Evolutionary conservation across 2,797 vertebrate genomes (phyloP).

Genomic region (Tachyglossus aculeatus): DNA sequence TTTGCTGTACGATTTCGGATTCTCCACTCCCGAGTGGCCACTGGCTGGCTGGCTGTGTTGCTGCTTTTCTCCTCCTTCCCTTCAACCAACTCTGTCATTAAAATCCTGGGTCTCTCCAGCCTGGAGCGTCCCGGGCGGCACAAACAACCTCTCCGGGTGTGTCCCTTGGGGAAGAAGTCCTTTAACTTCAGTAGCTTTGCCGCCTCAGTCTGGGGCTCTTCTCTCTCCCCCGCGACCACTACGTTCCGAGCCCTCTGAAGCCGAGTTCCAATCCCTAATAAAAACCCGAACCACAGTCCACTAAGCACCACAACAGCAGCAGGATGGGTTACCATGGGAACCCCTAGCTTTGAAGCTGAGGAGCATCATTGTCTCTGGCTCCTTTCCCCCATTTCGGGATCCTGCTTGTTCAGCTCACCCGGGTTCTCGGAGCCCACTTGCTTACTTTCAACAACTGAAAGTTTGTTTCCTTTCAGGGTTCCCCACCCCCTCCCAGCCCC

Average conservation of each 20-base stretch:
- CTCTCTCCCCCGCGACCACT: not conserved
- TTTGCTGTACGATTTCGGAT: not conserved
- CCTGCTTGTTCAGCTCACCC: slow-evolving; percentile 29
- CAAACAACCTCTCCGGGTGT: not conserved
- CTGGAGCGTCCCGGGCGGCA: not conserved
- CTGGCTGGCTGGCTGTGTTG: not conserved
- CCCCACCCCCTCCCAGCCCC: not conserved
- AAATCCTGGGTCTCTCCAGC: not conserved
- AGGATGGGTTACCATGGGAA: slow-evolving; percentile 33
- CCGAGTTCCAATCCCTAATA: slow-evolving; percentile 6
- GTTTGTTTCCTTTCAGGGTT: not conserved
- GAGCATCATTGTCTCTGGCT: not conserved
- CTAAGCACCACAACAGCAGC: not conserved
- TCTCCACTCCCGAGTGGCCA: not conserved
- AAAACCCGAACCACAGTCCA: slow-evolving; percentile 19
- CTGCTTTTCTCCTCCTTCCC: not conserved
- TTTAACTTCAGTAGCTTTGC: not conserved
- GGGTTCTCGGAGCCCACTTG: not conserved
- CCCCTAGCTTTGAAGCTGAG: slow-evolving; percentile 8
- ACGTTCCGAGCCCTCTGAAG: not conserved
- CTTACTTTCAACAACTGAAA: not conserved
- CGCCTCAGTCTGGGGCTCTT: not conserved
- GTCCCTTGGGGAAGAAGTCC: not conserved
- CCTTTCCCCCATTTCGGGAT: not conserved
- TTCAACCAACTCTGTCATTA: not conserved